Base-by-base conservation (phyloP, 1,140 invertebrate genomes). In the Bombus polaris region DNA sequence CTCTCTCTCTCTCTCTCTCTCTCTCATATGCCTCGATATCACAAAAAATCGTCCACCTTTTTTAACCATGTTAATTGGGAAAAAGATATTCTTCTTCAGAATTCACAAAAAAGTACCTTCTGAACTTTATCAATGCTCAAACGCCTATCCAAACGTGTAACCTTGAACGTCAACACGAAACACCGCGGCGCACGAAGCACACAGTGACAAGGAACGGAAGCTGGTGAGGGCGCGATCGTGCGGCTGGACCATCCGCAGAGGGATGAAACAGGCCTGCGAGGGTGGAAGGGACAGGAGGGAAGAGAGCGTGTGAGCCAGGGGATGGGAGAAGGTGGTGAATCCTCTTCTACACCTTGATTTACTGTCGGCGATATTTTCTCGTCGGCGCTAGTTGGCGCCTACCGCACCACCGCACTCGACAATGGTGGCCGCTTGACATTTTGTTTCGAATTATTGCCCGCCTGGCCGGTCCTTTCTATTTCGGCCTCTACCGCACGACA, bases 371-470 rank as follows among this genome's bases (percentile, higher is more conserved):
- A 94, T 94, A 94, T 94, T 94, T 90, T 88, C 89, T 94, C 93
- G 94, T 93, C 91, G 93, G 89, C 89, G 90, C 87, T 92, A 90
- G 93, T 93, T 93, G 92, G 92, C 91, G 93, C 93, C 93, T 93
- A 93, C 93, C 92, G 90, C 89, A 90, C 92, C 91, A 93, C 92
- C 89, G 86, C 92, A 87, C 92, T 89, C 91, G 94, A 94, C 94
- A 94, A 94, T 94, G 92, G 94, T 89, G 88, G 89, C 87, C 93
- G 91, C 92, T 93, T 92, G 93, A 92, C 93, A 94, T 93, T 94
- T 94, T 92, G 93, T 93, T 93, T 93, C 93, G 92, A 93, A 94
- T 94, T 94, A 94, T 93, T 93, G 92, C 92, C 91, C 89, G 91
- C 90, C 90, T 88, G 91, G 91, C 92, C 91, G 87, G 85, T 87